phyloP scores from a whole-genome alignment of 2,113 vertebrate genomes.

The Phoenicopterus ruber region DNA sequence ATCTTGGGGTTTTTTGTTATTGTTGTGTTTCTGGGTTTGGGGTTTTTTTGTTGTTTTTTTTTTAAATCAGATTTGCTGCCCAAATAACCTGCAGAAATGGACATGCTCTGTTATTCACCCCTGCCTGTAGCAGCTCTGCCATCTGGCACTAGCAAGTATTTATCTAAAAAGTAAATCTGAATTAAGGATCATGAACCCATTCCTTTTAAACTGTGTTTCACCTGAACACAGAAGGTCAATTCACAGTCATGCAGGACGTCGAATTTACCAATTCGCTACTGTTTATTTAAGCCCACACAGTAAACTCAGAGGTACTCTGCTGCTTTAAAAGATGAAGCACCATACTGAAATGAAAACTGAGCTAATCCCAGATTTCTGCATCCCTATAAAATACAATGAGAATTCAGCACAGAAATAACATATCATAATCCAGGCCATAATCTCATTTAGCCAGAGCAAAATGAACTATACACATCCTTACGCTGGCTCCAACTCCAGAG shows the following conservation, averaged over 20 bases:
- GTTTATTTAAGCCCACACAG: neutral
- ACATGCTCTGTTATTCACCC: neutral
- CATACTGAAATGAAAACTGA: neutral
- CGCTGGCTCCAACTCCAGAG: neutral
- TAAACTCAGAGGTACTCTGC: neutral
- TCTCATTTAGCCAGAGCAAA: slow-evolving; percentile 10
- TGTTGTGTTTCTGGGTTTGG: too few species aligned
- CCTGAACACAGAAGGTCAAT: neutral
- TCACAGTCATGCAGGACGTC: neutral
- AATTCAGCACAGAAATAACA: slow-evolving; percentile 26
- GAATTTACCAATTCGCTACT: neutral
- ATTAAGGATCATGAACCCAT: neutral
- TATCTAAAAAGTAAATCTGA: neutral
- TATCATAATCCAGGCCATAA: neutral
- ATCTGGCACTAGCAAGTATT: neutral
- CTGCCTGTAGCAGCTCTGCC: neutral
- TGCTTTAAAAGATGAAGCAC: slow-evolving; percentile 9
- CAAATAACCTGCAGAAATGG: neutral
- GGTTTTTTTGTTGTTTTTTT: neutral
- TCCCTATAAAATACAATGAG: neutral
- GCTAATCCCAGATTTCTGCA: slow-evolving; percentile 21
- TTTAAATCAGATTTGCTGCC: neutral
- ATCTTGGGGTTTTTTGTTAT: too few species aligned
- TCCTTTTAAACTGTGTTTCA: neutral
- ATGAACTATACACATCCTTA: neutral